Base-by-base conservation (phyloP, 2,113 vertebrate genomes). In the Hippocampus zosterae region DNA sequence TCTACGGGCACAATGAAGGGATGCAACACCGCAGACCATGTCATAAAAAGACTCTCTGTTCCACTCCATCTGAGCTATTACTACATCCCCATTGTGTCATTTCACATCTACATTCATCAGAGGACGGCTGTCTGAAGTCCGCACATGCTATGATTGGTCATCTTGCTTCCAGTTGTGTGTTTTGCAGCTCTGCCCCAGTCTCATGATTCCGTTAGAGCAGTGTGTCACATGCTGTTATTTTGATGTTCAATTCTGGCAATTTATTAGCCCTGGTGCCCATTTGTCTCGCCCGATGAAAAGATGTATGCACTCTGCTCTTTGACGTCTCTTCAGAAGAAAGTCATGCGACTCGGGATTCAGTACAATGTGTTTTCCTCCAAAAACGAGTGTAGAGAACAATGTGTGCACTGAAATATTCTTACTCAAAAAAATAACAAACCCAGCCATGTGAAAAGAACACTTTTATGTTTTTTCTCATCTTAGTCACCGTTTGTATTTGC, bases 1-100 rank as follows among this genome's bases (percentile, higher is more conserved):
- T 57, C 55, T 69, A 72, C 27, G 75, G 74, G 70, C 55, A 67
- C 59, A 53, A n/a, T 56, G 59, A 78, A 79, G 61, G 55, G 67
- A 69, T 52, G 23, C 71, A 65, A 16, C 59, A 52, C 46, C 66
- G 62, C 37, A 40, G 15, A 57, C 42, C 25, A 29, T 41, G n/a
- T 76, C 46, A 64, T 71, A 63, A 81, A 41, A 70, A 71, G 73
- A 68, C 57, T 23, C 65, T 76, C 65, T 23, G n/a, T 78, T 81
- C 68, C 69, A 75, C 83, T 86, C 68, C 73, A 77, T 41, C 74
- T 40, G 10, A 75, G 72, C 56, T 52, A 62, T 65, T 19, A 70
- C 69, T 77, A 81, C 59, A 83, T 80, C 85, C 76, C 82, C 77
- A 78, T 76, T 84, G 76, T 82, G 86, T 88, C 85, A 70, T 75